Evolutionary conservation across 2,888 invertebrate species (phyloP).

Genomic region (Nemapogon koenigi): DNA sequence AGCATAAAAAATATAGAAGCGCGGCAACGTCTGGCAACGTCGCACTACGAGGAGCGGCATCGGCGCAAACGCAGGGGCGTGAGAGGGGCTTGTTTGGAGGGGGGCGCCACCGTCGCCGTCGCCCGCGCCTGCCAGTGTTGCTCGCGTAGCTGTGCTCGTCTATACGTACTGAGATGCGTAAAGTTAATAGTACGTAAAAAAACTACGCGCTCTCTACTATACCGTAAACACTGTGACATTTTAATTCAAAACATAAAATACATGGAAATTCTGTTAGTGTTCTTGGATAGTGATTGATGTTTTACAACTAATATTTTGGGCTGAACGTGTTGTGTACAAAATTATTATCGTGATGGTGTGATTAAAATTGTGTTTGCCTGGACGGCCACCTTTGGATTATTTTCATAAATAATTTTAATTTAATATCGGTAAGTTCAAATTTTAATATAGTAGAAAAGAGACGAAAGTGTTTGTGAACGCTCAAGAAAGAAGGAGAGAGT

Average conservation of each 20-base stretch:
- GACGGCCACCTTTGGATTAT: not conserved
- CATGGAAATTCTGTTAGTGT: too few species aligned
- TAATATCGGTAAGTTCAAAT: slow-evolving; percentile 3
- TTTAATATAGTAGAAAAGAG: slow-evolving; percentile 26
- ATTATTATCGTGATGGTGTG: slow-evolving; percentile 9
- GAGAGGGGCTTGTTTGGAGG: slow-evolving; percentile 27
- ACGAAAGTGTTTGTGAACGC: slow-evolving; percentile 34
- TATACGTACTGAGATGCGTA: not conserved
- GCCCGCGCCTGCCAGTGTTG: slow-evolving; percentile 15
- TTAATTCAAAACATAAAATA: too few species aligned
- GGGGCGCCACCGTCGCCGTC: slow-evolving; percentile 36
- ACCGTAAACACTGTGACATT: too few species aligned
- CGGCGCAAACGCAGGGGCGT: slow-evolving; percentile 14
- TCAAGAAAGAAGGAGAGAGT: slow-evolving; percentile 34
- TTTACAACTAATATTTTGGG: too few species aligned
- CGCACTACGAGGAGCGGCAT: slow-evolving; percentile 19
- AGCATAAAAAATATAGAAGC: slow-evolving; percentile 43
- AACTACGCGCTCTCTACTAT: too few species aligned
- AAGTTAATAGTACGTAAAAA: slow-evolving; percentile 22
- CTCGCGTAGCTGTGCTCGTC: not conserved
- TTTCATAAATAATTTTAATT: slow-evolving; percentile 2
- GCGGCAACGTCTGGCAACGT: slow-evolving; percentile 39
- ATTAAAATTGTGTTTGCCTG: slow-evolving; percentile 1
- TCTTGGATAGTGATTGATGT: too few species aligned
- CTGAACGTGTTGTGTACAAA: too few species aligned